These are phyloP conservation scores for Benitochromis conjunctus DNA, from an alignment of 2,113 vertebrate species.

Conservation along the genomic window DNA sequence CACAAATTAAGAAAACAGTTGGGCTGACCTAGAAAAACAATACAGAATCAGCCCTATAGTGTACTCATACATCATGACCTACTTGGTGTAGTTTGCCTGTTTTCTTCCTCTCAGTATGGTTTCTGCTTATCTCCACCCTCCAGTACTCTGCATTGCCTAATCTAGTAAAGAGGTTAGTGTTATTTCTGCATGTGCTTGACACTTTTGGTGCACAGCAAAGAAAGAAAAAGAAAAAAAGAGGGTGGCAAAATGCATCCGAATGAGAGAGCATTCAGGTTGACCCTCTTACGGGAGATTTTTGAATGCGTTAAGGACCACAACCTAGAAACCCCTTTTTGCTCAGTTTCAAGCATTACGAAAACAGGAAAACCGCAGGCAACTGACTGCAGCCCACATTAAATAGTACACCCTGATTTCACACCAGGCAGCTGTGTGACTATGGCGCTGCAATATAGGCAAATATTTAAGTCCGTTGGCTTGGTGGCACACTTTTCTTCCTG, in stretches of 20 bases:
- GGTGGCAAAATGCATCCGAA: constrained; percentile 14
- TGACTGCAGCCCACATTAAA: constrained; percentile 65
- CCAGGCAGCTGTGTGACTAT: constrained; percentile 45
- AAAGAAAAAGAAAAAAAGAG: constrained; percentile 27
- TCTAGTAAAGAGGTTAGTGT: constrained; percentile 54
- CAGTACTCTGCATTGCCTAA: constrained; percentile 35
- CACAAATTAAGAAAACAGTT: constrained; percentile 46
- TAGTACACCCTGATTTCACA: constrained; percentile 62
- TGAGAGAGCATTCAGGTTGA: constrained; percentile 41
- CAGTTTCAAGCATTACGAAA: constrained; percentile 58
- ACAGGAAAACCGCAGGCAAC: constrained; percentile 78
- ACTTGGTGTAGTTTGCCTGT: constrained; percentile 68
- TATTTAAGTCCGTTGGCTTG: constrained; percentile 32
- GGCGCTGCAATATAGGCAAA: constrained; percentile 31
- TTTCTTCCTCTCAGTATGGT: constrained; percentile 49
- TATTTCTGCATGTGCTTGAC: constrained; percentile 54
- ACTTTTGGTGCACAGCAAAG: constrained; percentile 47
- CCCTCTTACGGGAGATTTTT: constrained; percentile 27
- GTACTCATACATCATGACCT: constrained; percentile 70
- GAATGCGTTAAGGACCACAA: constrained; percentile 62
- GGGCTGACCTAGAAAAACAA: constrained; percentile 72
- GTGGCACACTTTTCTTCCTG: constrained; percentile 50
- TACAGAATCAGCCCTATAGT: constrained; percentile 44
- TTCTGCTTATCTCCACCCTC: constrained; percentile 50
- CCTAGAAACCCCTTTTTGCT: constrained; percentile 77